Evolutionary conservation across 1,140 invertebrate species (phyloP).

Genomic region (Palaemon carinicauda): DNA sequence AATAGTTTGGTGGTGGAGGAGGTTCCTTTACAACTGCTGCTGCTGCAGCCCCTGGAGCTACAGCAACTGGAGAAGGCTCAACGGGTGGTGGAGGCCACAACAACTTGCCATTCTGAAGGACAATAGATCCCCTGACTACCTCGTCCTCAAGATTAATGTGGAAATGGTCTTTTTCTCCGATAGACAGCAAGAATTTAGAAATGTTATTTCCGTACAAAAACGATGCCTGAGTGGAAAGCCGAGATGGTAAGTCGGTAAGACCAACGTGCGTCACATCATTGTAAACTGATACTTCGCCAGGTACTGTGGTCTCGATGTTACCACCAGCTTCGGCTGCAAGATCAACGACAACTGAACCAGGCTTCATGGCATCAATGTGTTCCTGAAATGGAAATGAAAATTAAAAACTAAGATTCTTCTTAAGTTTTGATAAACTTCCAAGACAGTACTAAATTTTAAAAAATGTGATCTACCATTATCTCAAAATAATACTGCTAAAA

Average conservation of each 20-base stretch:
- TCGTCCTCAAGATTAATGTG: conserved; percentile 84
- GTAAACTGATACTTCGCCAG: conserved; percentile 79
- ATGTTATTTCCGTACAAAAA: conserved; percentile 91
- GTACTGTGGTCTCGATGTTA: conserved; percentile 84
- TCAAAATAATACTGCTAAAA: neutral
- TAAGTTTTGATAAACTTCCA: neutral
- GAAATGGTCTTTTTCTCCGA: conserved; percentile 79
- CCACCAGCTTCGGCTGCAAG: conserved; percentile 89
- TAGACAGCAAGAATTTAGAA: conserved; percentile 84
- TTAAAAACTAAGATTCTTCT: neutral
- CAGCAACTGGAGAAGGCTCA: conserved; percentile 59
- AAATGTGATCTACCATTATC: neutral
- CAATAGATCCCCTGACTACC: conserved; percentile 83
- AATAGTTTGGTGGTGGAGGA: conserved; percentile 67
- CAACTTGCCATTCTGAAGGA: conserved; percentile 78
- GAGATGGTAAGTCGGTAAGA: conserved; percentile 83
- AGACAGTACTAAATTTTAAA: too few species aligned
- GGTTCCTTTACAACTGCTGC: conserved; percentile 66
- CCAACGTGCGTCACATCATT: conserved; percentile 86
- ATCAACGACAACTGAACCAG: conserved; percentile 89
- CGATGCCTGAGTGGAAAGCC: conserved; percentile 85
- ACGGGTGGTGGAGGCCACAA: conserved; percentile 80
- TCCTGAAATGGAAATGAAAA: conserved; percentile 69
- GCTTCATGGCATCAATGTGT: conserved; percentile 85
- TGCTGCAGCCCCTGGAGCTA: conserved; percentile 65